phyloP scores from a whole-genome alignment of 2,113 vertebrate genomes.

The Rhinolophus ferrumequinum region DNA sequence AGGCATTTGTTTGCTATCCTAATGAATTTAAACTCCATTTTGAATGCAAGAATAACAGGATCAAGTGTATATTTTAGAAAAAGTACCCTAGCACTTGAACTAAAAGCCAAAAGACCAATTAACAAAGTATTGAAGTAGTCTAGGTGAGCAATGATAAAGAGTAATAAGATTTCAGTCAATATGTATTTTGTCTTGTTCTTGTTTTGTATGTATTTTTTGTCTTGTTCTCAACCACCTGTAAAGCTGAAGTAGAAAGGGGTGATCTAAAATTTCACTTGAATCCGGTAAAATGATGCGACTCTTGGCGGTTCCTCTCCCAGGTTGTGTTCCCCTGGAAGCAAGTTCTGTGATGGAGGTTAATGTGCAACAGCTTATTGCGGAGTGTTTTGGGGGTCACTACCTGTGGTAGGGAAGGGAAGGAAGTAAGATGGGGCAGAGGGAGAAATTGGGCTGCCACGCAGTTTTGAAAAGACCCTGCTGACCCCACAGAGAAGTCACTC shows the following conservation, averaged over 20 bases:
- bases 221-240: not conserved
- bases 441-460: not conserved
- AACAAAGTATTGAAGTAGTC: not conserved
- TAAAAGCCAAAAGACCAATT: not conserved
- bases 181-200: not conserved
- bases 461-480: not conserved
- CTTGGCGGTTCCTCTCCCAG: not conserved
- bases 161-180: not conserved
- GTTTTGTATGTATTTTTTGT: not conserved
- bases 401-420: not conserved
- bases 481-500: not conserved
- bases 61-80: not conserved
- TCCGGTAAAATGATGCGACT: not conserved
- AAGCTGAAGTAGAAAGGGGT: not conserved
- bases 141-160: not conserved
- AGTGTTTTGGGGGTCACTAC: not conserved
- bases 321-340: not conserved
- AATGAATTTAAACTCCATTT: not conserved
- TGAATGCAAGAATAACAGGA: not conserved
- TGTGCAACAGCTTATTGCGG: not conserved
- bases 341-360: not conserved
- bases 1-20: not conserved
- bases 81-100: not conserved
- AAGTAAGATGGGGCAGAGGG: too few species aligned
- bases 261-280: not conserved